Evolutionary conservation across 2,797 vertebrate genomes (phyloP).

Genomic region (Onychomys torridus): DNA sequence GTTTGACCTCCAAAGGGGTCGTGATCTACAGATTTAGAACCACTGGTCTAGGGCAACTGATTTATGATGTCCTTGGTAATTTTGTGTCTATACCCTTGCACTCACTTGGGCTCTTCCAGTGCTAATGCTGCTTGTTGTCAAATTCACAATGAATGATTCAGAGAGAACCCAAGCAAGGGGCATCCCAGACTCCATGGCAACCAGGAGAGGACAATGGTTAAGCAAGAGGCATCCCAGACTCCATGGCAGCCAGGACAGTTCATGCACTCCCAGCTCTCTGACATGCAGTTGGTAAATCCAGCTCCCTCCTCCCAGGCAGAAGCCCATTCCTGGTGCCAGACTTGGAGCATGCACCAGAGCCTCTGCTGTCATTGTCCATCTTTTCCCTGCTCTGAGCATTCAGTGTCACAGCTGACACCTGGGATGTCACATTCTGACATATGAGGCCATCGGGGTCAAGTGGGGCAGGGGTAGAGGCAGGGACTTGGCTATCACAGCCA

Average conservation of each 20-base stretch:
- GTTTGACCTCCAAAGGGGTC: not conserved
- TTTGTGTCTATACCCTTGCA: not conserved
- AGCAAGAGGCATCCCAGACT: not conserved
- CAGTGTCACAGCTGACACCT: constrained; percentile 60
- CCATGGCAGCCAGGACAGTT: too few species aligned
- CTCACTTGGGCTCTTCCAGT: not conserved
- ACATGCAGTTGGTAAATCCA: not conserved
- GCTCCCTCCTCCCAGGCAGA: not conserved
- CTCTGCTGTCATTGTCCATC: constrained; percentile 41
- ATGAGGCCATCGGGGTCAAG: constrained; percentile 28
- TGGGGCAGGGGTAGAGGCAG: not conserved
- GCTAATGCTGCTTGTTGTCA: not conserved
- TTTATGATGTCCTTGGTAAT: not conserved
- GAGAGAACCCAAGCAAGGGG: not conserved
- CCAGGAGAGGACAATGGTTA: not conserved
- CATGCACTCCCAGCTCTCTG: not conserved
- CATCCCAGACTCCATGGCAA: not conserved
- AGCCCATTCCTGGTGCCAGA: not conserved
- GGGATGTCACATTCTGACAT: constrained; percentile 60
- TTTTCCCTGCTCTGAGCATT: not conserved
- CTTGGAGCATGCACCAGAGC: not conserved
- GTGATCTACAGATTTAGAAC: not conserved
- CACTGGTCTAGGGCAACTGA: too few species aligned
- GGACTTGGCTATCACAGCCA: constrained; percentile 55
- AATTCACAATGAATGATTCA: not conserved